Base-by-base conservation (phyloP, 2,888 invertebrate genomes). In the Platerodrilus igneus region DNA sequence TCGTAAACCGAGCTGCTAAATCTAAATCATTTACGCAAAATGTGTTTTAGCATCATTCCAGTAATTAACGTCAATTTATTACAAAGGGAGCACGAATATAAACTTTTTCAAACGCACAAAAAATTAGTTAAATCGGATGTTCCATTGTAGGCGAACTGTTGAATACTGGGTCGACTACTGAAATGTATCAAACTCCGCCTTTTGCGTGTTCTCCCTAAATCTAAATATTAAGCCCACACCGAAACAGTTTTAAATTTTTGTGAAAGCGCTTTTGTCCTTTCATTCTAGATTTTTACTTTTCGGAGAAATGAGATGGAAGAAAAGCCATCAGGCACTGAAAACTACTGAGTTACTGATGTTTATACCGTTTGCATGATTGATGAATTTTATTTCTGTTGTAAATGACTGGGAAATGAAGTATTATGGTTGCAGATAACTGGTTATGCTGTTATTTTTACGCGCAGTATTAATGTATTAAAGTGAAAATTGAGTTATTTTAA, bases 201-300 rank as follows among this genome's bases (percentile, higher is more conserved):
- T 43, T 48, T 48, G 44, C 48, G 39, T 48, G 48, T 48, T 46
- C 48, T 27, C 43, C 42, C 45, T 43, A 46, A 46, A 48, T 48
- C 45, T 45, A 48, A 45, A 45, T 48, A 48, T 45, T 42, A 39
- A 39, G 44, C 41, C 37, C 35, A 16, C 36, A 23, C 36, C 26
- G 39, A 44, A 44, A 42, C 44, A 44, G 36, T 42, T 33, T 27
- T 35, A 32, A 32, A 23, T 39, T 22, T 35, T 42, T 37, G 37
- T 33, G 23, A 22, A 29, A 10, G 37, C 30, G 36, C 44, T 33
- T 43, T 17, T 44, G 44, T 21, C 38, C 37, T 38, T 35, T 26
- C 32, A 33, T 27, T 35, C 33, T 36, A 31, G 11, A 10, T 22
- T 23, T 17, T 37, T 25, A 20, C 18, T 37, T 13, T 14, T n/a